Conservation (phyloP, 2,888 invertebrate genomes). For the Ashinkailepas kermadecensis region DNA sequence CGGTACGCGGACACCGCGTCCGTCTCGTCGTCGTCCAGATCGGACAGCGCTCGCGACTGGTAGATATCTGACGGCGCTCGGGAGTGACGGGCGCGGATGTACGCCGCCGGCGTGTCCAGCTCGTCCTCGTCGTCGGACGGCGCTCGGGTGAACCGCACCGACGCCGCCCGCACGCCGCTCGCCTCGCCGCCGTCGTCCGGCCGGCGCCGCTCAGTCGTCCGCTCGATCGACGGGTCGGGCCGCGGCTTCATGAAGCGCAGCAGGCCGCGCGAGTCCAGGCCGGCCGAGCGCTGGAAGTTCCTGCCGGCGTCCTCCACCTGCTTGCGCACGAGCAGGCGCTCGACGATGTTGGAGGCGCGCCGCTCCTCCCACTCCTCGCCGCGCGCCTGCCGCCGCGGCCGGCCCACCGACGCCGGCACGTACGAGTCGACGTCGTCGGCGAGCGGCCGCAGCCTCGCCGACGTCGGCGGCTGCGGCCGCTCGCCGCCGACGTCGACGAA, state of each 20-base stretch:
- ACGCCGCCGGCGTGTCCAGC: not conserved
- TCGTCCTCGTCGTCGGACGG: not conserved
- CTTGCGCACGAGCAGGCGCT: slow-evolving; percentile 9
- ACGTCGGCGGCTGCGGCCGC: not conserved
- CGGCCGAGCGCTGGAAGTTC: slow-evolving; percentile 12
- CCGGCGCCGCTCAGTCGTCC: not conserved
- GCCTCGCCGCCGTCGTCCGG: not conserved
- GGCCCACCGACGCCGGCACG: slow-evolving; percentile 2
- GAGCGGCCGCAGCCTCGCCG: not conserved
- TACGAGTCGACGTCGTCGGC: not conserved
- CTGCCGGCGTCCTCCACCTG: slow-evolving; percentile 19
- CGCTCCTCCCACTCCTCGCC: slow-evolving; percentile 21
- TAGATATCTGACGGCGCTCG: not conserved
- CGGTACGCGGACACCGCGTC: not conserved
- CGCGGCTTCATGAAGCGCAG: not conserved
- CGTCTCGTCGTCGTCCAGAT: not conserved
- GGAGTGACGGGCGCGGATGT: not conserved
- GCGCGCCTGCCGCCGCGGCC: not conserved
- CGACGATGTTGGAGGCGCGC: slow-evolving; percentile 9
- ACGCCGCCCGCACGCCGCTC: not conserved
- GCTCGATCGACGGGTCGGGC: not conserved
- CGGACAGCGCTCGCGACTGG: not conserved
- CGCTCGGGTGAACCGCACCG: not conserved
- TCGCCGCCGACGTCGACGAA: not conserved
- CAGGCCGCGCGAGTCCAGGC: not conserved